Evolutionary conservation across 2,888 invertebrate genomes (phyloP).

Genomic region (Brachycybe producta): DNA sequence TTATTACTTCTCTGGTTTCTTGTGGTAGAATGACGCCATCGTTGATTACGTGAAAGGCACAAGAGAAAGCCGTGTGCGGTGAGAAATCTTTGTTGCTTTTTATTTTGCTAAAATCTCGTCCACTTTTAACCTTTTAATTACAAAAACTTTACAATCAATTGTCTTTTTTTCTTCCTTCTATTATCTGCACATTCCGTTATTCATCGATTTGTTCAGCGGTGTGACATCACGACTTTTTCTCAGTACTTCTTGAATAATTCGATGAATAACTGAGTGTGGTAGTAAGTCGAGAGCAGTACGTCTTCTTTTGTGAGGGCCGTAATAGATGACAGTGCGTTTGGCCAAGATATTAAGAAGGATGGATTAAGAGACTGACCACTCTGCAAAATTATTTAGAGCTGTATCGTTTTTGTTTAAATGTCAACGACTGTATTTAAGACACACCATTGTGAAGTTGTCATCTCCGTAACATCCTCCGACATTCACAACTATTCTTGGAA

Average conservation of each 20-base stretch:
- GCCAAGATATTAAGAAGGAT: constrained; percentile 8
- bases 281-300: not conserved
- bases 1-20: constrained; percentile 8
- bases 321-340: not conserved
- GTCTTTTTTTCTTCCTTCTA: too few species aligned
- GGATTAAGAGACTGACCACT: constrained; percentile 11
- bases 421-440: not conserved
- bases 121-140: too few species aligned
- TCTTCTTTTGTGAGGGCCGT: constrained; percentile 3
- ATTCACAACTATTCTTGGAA: constrained; percentile 29
- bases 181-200: too few species aligned
- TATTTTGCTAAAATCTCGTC: not conserved
- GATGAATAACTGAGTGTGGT: too few species aligned
- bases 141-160: too few species aligned
- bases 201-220: too few species aligned
- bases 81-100: not conserved
- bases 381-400: not conserved
- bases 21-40: constrained; percentile 7
- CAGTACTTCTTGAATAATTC: too few species aligned
- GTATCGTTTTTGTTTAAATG: not conserved
- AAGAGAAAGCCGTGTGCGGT: constrained; percentile 5
- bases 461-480: constrained; percentile 27
- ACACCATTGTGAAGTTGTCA: constrained; percentile 29
- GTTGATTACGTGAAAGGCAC: constrained; percentile 4
- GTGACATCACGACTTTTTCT: too few species aligned